Conservation (phyloP, 2,113 vertebrate genomes). For the Carassius gibelio region DNA sequence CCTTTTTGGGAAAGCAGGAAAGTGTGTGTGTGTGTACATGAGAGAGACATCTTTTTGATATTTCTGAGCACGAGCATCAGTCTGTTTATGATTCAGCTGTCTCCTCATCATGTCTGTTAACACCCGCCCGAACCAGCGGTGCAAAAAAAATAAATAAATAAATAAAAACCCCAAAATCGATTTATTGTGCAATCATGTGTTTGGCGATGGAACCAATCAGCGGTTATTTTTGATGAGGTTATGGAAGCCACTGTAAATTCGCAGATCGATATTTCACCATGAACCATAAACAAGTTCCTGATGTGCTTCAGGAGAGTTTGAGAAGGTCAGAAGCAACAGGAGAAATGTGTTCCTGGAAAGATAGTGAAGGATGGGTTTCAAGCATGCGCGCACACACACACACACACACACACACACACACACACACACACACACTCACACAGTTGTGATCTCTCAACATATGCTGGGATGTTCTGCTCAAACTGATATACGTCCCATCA, state of each 20-base stretch:
- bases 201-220: slow-evolving; percentile 37
- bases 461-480: slow-evolving; percentile 41
- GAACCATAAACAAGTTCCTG: slow-evolving; percentile 48
- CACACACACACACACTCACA: slow-evolving; percentile 31
- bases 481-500: slow-evolving; percentile 25
- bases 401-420: slow-evolving; percentile 31
- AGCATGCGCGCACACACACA: background rate
- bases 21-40: background rate
- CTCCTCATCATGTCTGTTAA: slow-evolving; percentile 32
- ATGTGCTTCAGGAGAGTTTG: slow-evolving; percentile 7
- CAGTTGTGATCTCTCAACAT: slow-evolving; percentile 30
- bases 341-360: slow-evolving; percentile 32
- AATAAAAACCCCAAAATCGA: background rate
- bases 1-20: background rate
- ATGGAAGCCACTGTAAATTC: slow-evolving; percentile 43
- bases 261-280: slow-evolving; percentile 42
- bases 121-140: background rate
- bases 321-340: slow-evolving; percentile 35
- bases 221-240: slow-evolving; percentile 41
- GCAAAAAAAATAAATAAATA: background rate
- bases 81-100: slow-evolving; percentile 45
- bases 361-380: slow-evolving; percentile 29
- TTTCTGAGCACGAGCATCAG: slow-evolving; percentile 19
- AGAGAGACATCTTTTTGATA: slow-evolving; percentile 33
- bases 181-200: slow-evolving; percentile 5